Base-by-base conservation (phyloP, 2,888 invertebrate genomes). In the Acanthosepion esculentum region DNA sequence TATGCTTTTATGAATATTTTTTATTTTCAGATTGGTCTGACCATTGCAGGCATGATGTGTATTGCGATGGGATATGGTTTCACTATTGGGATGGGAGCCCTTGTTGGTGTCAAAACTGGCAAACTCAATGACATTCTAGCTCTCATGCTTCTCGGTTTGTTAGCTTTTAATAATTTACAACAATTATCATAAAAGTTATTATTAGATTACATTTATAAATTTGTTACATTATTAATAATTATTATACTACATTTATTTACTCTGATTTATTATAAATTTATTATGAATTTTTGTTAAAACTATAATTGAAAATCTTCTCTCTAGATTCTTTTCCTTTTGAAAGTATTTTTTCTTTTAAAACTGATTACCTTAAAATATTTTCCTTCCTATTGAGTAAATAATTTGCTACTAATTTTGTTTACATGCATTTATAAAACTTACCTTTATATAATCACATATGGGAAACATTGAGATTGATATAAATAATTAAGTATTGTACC, bases 71-170 rank as follows among this genome's bases (percentile, higher is more conserved):
- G 98, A 0, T 98, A 98, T 96, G 97, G 98, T 6, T 98, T 98
- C 64, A 98, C 98, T 1, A 98, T 98, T 94, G 98, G 98, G 94
- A 97, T 98, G 96, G 98, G 98, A 96, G 98, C 98, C 1, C 97
- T 98, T 20, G 97, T 98, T 95, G 98, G 98, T 18, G 98, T 98
- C 78, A 98, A 98, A 59, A 98, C 98, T 97, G 98, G 98, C 1
- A 98, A 98, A 0, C 98, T 99, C 0, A 98, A 99, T 97, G 98
- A 98, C 23, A 98, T 98, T 29, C 97, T 99, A 95, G 98, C 98
- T 15, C 98, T 99, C 97, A 98, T 99, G 95, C 97, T 99, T 33
- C 98, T 99, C 98, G 98, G 98, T 95, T 98, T 98, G 96, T 98
- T 15, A n/a, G 15, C 26, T 94, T 92, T 91, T 78, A 15, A 33